A percentile compares a stretch with the other conserved stretches of the same genome.
Evolutionary conservation across 1,140 invertebrate species (phyloP).

Genomic region (Drosophila ercepeae): DNA sequence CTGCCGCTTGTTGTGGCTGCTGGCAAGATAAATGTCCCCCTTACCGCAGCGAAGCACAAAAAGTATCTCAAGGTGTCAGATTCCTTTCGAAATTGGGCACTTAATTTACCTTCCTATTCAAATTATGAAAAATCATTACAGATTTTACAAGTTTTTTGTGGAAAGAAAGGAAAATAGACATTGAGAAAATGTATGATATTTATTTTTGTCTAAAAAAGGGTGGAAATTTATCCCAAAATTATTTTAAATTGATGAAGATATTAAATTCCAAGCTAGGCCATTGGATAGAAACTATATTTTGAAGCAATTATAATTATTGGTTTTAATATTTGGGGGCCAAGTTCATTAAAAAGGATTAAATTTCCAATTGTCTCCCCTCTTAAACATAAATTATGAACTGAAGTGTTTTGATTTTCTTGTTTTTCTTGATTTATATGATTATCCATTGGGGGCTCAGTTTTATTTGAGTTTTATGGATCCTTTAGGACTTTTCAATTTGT

Average conservation of each 20-base stretch:
- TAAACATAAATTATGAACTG: conserved; percentile 19
- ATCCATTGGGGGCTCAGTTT: conserved; percentile 26
- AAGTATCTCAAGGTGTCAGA: conserved; percentile 54
- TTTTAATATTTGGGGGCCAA: conserved; percentile 11
- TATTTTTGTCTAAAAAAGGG: background rate
- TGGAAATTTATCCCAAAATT: background rate
- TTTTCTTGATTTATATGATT: conserved; percentile 50
- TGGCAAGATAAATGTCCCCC: conserved; percentile 54
- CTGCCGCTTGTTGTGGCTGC: conserved; percentile 24
- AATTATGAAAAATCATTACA: conserved; percentile 67
- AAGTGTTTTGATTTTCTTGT: conserved; percentile 48
- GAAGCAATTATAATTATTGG: background rate
- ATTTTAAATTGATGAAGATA: conserved; percentile 1
- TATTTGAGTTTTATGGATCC: conserved; percentile 57
- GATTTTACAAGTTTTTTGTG: conserved; percentile 14
- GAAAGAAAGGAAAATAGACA: background rate
- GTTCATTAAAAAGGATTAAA: conserved; percentile 61
- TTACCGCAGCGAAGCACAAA: conserved; percentile 12
- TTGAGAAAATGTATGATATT: background rate
- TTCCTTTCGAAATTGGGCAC: conserved; percentile 71
- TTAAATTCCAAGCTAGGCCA: background rate
- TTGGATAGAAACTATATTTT: background rate
- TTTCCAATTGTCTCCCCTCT: conserved; percentile 37
- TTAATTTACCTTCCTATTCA: conserved; percentile 66
- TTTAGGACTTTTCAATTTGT: conserved; percentile 60